phyloP scores from a whole-genome alignment of 2,797 vertebrate genomes.

The Coregonus ussuriensis region DNA sequence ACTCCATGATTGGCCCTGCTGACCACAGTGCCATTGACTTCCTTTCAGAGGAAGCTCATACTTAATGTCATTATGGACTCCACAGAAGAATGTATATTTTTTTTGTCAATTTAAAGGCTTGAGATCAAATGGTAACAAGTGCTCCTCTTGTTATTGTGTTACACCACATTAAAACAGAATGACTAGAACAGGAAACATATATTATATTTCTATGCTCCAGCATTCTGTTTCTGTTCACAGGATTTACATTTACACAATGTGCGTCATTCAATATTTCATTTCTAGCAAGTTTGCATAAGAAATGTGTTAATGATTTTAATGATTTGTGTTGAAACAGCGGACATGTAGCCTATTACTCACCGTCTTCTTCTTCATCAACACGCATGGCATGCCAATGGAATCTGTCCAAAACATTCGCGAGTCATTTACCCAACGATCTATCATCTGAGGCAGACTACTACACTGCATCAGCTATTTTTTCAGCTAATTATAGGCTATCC shows the following conservation, averaged over 20 bases:
- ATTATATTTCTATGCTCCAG: neutral
- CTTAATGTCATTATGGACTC: slow-evolving; percentile 10
- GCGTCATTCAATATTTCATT: neutral
- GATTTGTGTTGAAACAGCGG: neutral
- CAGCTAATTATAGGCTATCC: neutral
- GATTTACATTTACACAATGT: neutral
- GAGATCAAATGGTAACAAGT: slow-evolving; percentile 16
- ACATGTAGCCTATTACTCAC: slow-evolving; percentile 10
- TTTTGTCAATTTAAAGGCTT: slow-evolving; percentile 18
- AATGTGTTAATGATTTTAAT: neutral
- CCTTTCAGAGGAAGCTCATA: neutral
- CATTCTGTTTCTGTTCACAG: neutral
- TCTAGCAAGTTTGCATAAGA: neutral
- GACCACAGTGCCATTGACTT: slow-evolving; percentile 25
- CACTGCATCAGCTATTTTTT: neutral
- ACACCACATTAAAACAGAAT: neutral
- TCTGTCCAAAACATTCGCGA: neutral
- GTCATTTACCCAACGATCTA: neutral
- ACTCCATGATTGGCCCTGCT: slow-evolving; percentile 40
- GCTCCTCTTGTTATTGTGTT: neutral
- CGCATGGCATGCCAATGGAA: neutral
- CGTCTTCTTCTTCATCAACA: slow-evolving; percentile 21
- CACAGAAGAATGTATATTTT: slow-evolving; percentile 14
- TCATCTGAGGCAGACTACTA: neutral
- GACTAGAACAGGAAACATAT: neutral